Evolutionary conservation across 2,888 invertebrate species (phyloP), one percentile per base, ranked within the genome.

Genomic region (Entomobrya proxima): DNA sequence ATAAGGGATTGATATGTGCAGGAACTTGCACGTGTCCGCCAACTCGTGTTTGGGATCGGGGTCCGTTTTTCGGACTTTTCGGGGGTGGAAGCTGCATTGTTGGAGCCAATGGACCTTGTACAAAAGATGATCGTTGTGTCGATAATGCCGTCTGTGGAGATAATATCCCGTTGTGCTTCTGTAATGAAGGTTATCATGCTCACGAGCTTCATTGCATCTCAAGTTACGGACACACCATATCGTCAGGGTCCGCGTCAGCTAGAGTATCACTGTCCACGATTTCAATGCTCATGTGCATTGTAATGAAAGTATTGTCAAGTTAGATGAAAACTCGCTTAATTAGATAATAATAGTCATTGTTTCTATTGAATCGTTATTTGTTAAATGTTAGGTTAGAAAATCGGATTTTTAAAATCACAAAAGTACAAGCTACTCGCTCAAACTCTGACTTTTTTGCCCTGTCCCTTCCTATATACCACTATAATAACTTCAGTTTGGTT

Each of bases 31-130:
- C 78, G 0, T 85, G 85, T 35, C 61, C 78, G 2, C 85, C 85
- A 35, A 85, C 85, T 13, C n/a, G 85, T 35, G 78, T 78, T 13
- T 85, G 85, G 85, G 76, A 85, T 11, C 67, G 44, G 4, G 83
- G 83, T 2, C 30, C 21, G 0, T n/a, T 77, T 27, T 78, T 72
- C 9, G 78, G 78, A 21, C 11, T 85, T n/a, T 74, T 85, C 18
- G 78, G 78, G 47, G 37, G 40, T 6, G 61, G 78, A 1, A 47
- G 37, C 4, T 85, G 85, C 13, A 47, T 78, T 2, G 78, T 78
- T 18, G 78, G 72, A 37, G 85, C 74, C 11, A 85, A 85, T 32
- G 85, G 78, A 4, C 85, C 85, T 15, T 85, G 85, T 24, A 27
- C 13, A 7, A 21, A 35, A 27, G 61, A 18, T 13, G 85, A 78